Base-by-base conservation (phyloP, 2,797 vertebrate species). In the Fistularia tabacaria region DNA sequence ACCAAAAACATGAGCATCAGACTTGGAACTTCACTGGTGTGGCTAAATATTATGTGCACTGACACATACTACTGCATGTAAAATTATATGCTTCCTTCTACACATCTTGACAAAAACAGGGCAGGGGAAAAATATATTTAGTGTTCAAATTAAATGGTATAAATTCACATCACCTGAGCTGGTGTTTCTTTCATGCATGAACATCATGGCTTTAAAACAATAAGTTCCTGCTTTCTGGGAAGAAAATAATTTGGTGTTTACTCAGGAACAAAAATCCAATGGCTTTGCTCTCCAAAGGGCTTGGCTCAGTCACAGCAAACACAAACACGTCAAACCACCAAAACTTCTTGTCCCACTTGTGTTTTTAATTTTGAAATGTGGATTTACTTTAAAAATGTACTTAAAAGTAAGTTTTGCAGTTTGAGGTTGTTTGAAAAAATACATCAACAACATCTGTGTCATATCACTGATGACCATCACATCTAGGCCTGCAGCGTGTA, bases 291-390 rank as follows among this genome's bases (percentile, higher is more conserved):
- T 81, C 70, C 69, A 55, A 14, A 14, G 56, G 62, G 73, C 50
- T 71, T 62, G 82, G 81, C 78, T 84, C 79, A 82, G 82, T 84
- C 85, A 85, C 74, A 78, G 77, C 74, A 74, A 51, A 69, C 59
- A 69, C 57, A 62, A 7, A 50, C 49, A 71, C 45, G 46, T 37
- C 55, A 47, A 47, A 10, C 55, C 15, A 10, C 44, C 36, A 25
- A 25, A 25, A 25, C 25, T 25, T 5, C 25, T 25, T 5, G 2
- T 25, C 25, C 25, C 25, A 25, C 25, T 25, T 5, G 25, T 5
- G 5, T 25, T 5, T 25, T 2, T 25, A 25, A 25, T 25, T 25
- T 25, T 25, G 25, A 25, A 25, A 25, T 25, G 25, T 25, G 5
- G 25, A 25, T 25, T 2, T 25, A 25, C 25, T 25, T 25, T 25